Conservation (phyloP, 2,113 vertebrate species). For the Myotis brandtii region DNA sequence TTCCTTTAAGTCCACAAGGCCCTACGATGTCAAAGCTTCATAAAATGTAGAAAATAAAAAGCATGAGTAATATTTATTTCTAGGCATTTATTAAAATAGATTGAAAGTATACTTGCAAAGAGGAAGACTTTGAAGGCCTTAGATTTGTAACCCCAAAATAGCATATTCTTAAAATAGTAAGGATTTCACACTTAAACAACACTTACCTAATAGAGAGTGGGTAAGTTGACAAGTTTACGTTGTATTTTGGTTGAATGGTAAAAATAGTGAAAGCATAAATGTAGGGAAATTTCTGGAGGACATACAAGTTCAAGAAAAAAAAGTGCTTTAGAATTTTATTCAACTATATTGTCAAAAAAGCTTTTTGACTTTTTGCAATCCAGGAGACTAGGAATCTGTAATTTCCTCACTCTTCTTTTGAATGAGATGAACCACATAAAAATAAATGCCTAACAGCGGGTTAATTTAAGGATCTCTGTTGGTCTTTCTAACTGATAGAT, state of each 20-base stretch:
- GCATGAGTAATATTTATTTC: neutral
- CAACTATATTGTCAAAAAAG: neutral
- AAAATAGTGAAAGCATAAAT: neutral
- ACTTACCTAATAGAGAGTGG: neutral
- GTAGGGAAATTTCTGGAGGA: neutral
- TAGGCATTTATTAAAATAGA: neutral
- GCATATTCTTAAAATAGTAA: slow-evolving; percentile 18
- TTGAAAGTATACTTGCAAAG: neutral
- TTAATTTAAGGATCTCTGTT: neutral
- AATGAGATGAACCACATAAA: neutral
- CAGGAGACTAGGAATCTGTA: neutral
- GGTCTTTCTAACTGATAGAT: neutral
- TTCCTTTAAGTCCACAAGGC: neutral
- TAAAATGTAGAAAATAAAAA: neutral
- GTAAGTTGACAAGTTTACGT: neutral
- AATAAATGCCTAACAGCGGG: neutral
- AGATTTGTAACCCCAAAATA: neutral
- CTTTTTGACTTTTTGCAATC: neutral
- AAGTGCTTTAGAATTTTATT: neutral
- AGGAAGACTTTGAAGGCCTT: neutral
- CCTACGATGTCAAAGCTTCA: neutral
- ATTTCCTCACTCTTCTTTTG: neutral
- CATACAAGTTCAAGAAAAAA: neutral
- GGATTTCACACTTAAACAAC: slow-evolving; percentile 49
- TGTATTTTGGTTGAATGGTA: neutral